A percentile compares a stretch with the other conserved stretches of the same genome.
phyloP scores from a whole-genome alignment of 2,113 vertebrate genomes.

The Psammodynastes pulverulentus region DNA sequence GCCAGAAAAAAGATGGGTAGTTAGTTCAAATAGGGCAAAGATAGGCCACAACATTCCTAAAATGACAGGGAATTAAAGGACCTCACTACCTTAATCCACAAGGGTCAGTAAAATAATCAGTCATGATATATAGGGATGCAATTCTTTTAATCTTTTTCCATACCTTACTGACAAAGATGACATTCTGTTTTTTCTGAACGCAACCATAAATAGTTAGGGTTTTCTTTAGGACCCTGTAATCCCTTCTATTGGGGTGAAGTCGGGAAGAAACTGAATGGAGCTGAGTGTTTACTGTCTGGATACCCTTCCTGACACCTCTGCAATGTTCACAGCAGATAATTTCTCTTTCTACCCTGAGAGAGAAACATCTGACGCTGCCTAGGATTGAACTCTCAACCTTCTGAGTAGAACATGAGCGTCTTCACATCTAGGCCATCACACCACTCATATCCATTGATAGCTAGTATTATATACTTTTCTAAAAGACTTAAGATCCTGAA shows the following conservation, averaged over 20 bases:
- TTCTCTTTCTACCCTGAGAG: neutral
- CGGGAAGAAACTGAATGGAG: neutral
- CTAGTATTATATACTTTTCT: neutral
- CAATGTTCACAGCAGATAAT: neutral
- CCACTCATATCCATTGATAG: neutral
- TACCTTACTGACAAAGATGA: neutral
- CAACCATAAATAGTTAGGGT: neutral
- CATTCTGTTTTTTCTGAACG: neutral
- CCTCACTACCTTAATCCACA: neutral
- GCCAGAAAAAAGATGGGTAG: neutral
- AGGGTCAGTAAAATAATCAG: neutral
- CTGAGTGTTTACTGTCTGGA: neutral
- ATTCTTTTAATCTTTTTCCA: neutral
- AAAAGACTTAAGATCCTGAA: neutral
- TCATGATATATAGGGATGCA: neutral
- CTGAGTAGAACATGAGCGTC: rapidly evolving
- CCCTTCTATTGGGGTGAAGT: neutral
- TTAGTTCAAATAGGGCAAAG: neutral
- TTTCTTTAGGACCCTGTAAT: neutral
- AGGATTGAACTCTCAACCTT: neutral
- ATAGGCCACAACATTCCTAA: neutral
- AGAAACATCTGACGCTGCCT: neutral
- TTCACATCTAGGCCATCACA: neutral
- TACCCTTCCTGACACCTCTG: neutral
- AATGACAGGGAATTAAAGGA: neutral